These are phyloP conservation scores for Eriocheir sinensis DNA, from an alignment of 1,140 invertebrate genomes.

Conservation along the genomic window DNA sequence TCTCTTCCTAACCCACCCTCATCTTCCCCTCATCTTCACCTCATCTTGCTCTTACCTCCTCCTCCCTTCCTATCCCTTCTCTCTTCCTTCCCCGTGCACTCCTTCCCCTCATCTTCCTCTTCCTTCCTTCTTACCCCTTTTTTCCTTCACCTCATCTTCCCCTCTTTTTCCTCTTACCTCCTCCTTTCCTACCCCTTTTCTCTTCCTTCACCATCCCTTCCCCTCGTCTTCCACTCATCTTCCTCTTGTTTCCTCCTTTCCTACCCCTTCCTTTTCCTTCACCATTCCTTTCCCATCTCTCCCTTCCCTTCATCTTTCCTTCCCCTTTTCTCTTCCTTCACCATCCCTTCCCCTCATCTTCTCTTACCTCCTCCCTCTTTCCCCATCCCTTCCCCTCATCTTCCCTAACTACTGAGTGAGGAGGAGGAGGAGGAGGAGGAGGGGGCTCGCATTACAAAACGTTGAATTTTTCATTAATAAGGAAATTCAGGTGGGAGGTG, in stretches of 20 bases:
- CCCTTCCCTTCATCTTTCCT: background rate
- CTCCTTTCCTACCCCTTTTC: background rate
- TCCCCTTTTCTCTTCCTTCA: background rate
- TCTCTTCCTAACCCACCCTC: too few species aligned
- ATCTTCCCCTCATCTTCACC: too few species aligned
- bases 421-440: background rate
- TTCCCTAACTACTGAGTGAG: background rate
- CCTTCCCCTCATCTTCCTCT: background rate
- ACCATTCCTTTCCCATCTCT: background rate
- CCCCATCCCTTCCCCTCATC: background rate
- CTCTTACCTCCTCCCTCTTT: background rate
- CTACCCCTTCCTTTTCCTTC: too few species aligned
- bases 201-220: background rate
- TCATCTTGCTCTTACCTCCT: background rate
- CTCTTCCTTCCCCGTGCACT: background rate
- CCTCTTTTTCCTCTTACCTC: background rate
- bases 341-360: background rate
- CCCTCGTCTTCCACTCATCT: background rate
- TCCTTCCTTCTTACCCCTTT: background rate
- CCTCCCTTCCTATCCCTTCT: background rate
- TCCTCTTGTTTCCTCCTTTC: too few species aligned
- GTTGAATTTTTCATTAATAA: constrained; percentile 59
- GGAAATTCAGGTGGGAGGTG: constrained; percentile 49
- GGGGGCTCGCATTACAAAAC: background rate
- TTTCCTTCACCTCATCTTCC: background rate